A percentile compares a stretch with the other conserved stretches of the same genome.
phyloP scores from a whole-genome alignment of 2,797 vertebrate genomes.

The Amniataba percoides region DNA sequence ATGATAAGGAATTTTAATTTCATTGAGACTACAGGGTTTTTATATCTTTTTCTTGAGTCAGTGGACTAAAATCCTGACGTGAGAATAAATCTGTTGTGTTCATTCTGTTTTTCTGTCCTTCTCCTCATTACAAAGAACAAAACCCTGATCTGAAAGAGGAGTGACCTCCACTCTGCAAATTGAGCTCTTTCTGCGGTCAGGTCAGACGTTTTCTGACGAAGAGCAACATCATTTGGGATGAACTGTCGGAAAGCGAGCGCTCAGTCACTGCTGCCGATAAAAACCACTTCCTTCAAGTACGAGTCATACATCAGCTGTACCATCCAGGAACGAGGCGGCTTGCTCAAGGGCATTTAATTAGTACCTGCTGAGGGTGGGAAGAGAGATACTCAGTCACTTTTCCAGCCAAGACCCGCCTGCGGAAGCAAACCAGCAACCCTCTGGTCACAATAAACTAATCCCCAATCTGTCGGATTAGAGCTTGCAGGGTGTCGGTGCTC shows the following conservation, averaged over 20 bases:
- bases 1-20: no score
- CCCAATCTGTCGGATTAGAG: constrained; percentile 25
- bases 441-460: constrained; percentile 39
- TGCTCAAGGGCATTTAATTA: constrained; percentile 60
- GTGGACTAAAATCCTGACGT: constrained; percentile 2
- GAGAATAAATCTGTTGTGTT: background rate
- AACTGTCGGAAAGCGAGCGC: constrained; percentile 11
- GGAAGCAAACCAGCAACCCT: constrained; percentile 47
- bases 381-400: constrained; percentile 9
- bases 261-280: constrained; percentile 49
- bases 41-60: background rate
- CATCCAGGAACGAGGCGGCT: constrained; percentile 37
- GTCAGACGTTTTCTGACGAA: constrained; percentile 4
- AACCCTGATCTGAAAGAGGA: constrained; percentile 3
- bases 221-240: constrained; percentile 28
- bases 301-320: constrained; percentile 49
- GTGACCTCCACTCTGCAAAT: background rate
- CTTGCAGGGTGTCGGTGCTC: background rate
- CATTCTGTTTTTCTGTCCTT: background rate
- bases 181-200: constrained; percentile 15
- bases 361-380: constrained; percentile 17
- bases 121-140: background rate
- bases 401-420: constrained; percentile 26
- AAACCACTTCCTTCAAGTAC: constrained; percentile 38
- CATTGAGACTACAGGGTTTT: background rate